A percentile compares a stretch with the other conserved stretches of the same genome.
phyloP scores from a whole-genome alignment of 2,797 vertebrate species.

The Huso huso region DNA sequence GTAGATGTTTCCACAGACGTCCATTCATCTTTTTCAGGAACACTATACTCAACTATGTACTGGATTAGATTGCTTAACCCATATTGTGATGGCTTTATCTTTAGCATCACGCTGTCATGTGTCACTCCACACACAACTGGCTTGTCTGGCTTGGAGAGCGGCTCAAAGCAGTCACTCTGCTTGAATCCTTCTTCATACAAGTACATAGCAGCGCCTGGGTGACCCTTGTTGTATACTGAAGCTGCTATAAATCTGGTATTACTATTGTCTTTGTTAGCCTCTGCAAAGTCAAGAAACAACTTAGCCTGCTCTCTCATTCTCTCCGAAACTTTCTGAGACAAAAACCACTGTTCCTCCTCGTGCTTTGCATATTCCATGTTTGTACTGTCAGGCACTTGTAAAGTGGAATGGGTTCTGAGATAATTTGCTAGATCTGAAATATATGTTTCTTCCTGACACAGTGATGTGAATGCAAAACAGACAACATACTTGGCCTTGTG shows the following conservation, averaged over 20 bases:
- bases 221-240: not conserved
- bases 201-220: slow-evolving; percentile 16
- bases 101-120: slow-evolving; percentile 8
- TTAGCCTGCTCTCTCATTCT: not conserved
- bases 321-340: not conserved
- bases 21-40: slow-evolving; percentile 3
- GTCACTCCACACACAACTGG: not conserved
- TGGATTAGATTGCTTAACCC: not conserved
- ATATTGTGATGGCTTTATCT: not conserved
- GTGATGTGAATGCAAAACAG: slow-evolving; percentile 10
- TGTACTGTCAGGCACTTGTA: not conserved
- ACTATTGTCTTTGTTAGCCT: not conserved
- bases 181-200: slow-evolving; percentile 10
- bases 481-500: not conserved
- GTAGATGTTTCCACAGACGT: not conserved
- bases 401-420: not conserved
- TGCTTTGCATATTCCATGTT: not conserved
- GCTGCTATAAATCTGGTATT: slow-evolving; percentile 12
- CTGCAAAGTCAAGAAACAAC: slow-evolving; percentile 4
- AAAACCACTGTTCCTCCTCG: slow-evolving; percentile 4
- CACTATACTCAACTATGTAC: slow-evolving; percentile 7
- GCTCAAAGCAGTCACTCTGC: slow-evolving; percentile 8
- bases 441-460: slow-evolving; percentile 12
- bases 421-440: slow-evolving; percentile 2
- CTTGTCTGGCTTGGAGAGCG: slow-evolving; percentile 13